phyloP scores from a whole-genome alignment of 2,113 vertebrate genomes.

The Malurus alboscapulatus region DNA sequence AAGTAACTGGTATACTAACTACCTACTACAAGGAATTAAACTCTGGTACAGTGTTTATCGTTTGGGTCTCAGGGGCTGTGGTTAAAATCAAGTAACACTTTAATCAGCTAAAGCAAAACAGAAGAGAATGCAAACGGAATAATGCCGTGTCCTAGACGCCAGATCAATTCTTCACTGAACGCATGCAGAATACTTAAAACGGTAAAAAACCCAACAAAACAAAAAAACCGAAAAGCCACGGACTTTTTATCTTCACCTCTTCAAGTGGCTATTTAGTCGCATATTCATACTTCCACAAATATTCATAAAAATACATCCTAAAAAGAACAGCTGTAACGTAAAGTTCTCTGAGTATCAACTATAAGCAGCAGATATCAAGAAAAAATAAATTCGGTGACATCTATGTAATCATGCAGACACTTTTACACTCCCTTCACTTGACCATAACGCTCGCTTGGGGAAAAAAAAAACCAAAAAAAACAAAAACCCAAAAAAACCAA shows the following conservation, averaged over 20 bases:
- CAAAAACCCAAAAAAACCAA: too few relatives aligned
- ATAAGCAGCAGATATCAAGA: background rate
- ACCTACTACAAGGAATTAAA: background rate
- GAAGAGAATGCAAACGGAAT: background rate
- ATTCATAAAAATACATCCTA: background rate
- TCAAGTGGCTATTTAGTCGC: background rate
- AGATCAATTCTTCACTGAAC: background rate
- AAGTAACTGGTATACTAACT: background rate
- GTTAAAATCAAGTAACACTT: background rate
- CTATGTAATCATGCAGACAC: background rate
- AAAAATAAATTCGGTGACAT: background rate
- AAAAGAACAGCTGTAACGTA: background rate
- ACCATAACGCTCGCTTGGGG: background rate
- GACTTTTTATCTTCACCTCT: background rate
- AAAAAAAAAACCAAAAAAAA: too few relatives aligned
- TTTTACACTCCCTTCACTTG: background rate
- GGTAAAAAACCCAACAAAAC: background rate
- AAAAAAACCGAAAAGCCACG: background rate
- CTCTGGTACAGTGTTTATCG: background rate
- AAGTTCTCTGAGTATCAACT: background rate
- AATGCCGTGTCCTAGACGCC: background rate
- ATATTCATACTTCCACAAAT: background rate
- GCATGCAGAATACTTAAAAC: background rate
- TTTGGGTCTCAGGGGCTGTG: background rate
- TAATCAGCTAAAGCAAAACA: background rate